Evolutionary conservation across 2,113 vertebrate species (phyloP).

Genomic region (Siniperca knerii): DNA sequence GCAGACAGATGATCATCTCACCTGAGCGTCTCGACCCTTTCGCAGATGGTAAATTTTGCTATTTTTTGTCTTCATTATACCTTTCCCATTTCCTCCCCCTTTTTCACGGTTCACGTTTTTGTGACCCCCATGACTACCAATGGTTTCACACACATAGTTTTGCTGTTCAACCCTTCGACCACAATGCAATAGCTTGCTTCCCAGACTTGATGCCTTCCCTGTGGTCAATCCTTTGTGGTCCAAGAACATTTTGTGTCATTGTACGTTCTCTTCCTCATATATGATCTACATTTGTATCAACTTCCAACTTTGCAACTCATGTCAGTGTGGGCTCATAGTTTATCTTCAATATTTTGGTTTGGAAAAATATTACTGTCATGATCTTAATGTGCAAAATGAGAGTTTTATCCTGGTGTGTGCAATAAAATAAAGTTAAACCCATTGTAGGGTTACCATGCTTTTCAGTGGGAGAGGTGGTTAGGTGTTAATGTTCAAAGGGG

Average conservation of each 20-base stretch:
- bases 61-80: slow-evolving; percentile 49
- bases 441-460: slow-evolving; percentile 58
- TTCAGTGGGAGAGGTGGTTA: slow-evolving; percentile 76
- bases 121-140: slow-evolving; percentile 42
- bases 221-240: slow-evolving; percentile 67
- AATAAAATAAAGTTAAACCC: slow-evolving; percentile 12
- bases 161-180: slow-evolving; percentile 84
- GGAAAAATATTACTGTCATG: not conserved
- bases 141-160: slow-evolving; percentile 61
- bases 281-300: slow-evolving; percentile 8
- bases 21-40: slow-evolving; percentile 98
- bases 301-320: slow-evolving; percentile 12
- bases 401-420: slow-evolving; percentile 5
- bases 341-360: not conserved
- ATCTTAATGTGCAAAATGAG: not conserved
- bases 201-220: slow-evolving; percentile 75
- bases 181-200: slow-evolving; percentile 81
- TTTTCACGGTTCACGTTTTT: slow-evolving; percentile 54
- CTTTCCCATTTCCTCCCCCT: slow-evolving; percentile 48
- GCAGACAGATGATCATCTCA: slow-evolving; percentile 99
- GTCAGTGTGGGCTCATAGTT: slow-evolving; percentile 25
- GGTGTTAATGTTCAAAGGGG: slow-evolving; percentile 53
- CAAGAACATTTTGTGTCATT: slow-evolving; percentile 28
- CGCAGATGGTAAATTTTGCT: slow-evolving; percentile 95
- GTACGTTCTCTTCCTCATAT: slow-evolving; percentile 5